phyloP scores from a whole-genome alignment of 2,797 vertebrate species.

The Catostomus latipinnis region DNA sequence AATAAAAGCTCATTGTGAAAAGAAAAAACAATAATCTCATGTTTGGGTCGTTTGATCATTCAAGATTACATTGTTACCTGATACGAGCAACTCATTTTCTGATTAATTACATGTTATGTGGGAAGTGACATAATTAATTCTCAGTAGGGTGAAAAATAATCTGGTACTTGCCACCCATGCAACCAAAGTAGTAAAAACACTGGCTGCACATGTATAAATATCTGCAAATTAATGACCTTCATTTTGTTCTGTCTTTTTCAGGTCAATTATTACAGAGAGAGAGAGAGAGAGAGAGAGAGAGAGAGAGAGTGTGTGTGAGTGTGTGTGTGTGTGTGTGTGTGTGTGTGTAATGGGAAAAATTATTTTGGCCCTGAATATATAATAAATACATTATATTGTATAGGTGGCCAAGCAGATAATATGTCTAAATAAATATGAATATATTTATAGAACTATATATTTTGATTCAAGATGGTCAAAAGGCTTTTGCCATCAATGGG shows the following conservation, averaged over 20 bases:
- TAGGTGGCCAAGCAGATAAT: too few species aligned
- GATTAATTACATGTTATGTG: constrained; percentile 48
- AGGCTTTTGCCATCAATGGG: constrained; percentile 81
- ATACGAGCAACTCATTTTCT: constrained; percentile 44
- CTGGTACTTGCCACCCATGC: constrained; percentile 1
- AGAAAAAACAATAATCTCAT: constrained; percentile 22
- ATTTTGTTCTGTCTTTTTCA: constrained; percentile 50
- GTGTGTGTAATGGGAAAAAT: too few species aligned
- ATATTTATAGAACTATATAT: too few species aligned
- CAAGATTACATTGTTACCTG: constrained; percentile 53
- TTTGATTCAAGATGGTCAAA: constrained; percentile 70
- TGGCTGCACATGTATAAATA: constrained; percentile 38
- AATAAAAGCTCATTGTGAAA: constrained; percentile 57
- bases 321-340: too few species aligned
- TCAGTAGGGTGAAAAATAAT: constrained; percentile 27
- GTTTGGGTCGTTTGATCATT: constrained; percentile 52
- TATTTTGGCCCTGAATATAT: too few species aligned
- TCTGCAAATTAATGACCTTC: constrained; percentile 47
- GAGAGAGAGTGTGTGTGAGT: too few species aligned
- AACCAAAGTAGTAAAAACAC: constrained; percentile 34
- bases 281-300: constrained; percentile 1
- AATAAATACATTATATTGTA: too few species aligned
- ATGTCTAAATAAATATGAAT: too few species aligned
- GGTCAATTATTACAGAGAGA: constrained; percentile 54
- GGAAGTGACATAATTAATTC: constrained; percentile 13